These are phyloP conservation scores for Orchestia grillus DNA, from an alignment of 1,140 invertebrate species.

Conservation along the genomic window DNA sequence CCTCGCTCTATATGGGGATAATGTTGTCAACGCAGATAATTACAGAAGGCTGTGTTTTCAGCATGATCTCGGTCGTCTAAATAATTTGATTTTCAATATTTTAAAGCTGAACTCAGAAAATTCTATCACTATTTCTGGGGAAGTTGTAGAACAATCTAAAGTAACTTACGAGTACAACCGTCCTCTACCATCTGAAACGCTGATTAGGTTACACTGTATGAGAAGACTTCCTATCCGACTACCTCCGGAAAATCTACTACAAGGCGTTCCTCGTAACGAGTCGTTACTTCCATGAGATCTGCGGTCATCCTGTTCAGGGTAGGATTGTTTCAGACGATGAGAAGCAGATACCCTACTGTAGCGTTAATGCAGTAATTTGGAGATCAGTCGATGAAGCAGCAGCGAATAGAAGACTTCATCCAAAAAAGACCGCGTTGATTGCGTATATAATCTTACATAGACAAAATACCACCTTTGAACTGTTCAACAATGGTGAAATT, in stretches of 20 bases:
- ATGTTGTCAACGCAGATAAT: too few relatives aligned
- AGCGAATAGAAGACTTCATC: not conserved
- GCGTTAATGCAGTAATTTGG: not conserved
- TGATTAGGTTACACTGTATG: not conserved
- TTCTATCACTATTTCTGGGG: not conserved
- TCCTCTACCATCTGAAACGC: not conserved
- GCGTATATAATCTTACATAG: not conserved
- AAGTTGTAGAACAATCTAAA: not conserved
- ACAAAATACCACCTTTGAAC: not conserved
- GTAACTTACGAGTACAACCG: not conserved
- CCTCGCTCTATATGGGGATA: too few relatives aligned
- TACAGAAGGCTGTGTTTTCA: too few relatives aligned
- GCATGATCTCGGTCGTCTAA: too few relatives aligned
- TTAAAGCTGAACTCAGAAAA: not conserved
- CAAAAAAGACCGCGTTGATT: not conserved
- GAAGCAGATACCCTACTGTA: not conserved
- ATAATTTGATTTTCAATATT: too few relatives aligned
- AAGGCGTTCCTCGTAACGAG: not conserved
- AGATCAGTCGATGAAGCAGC: not conserved
- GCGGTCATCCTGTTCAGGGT: not conserved
- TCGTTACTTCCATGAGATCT: not conserved
- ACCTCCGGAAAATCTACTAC: not conserved
- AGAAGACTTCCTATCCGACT: not conserved
- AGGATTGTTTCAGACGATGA: not conserved
- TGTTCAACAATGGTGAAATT: not conserved